phyloP scores from a whole-genome alignment of 92 coral and sea anemone species.

The Nematostella vectensis region DNA sequence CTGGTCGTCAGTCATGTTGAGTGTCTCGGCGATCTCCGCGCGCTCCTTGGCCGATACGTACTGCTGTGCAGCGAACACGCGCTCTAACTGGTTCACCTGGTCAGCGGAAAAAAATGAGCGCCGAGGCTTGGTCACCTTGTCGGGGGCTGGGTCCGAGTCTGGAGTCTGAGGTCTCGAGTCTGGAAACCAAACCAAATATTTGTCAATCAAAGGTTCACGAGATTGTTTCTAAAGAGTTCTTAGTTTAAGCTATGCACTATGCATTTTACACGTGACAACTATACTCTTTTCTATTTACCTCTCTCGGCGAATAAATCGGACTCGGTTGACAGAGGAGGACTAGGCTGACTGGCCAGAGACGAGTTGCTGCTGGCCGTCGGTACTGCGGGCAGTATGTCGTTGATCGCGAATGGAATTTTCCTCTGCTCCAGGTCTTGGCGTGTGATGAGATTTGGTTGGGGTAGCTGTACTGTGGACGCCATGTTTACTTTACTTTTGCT shows the following conservation, averaged over 20 bases:
- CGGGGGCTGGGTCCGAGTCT: not conserved
- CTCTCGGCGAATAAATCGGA: not conserved
- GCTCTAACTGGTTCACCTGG: slow-evolving; percentile 29
- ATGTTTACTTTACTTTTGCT: no score
- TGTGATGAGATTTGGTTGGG: not conserved
- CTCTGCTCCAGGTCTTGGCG: slow-evolving; percentile 3
- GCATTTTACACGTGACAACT: no score
- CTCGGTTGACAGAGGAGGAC: slow-evolving; percentile 1
- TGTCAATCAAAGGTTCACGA: no score
- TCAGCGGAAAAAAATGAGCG: slow-evolving; percentile 33
- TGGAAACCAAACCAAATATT: no score
- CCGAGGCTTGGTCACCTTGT: not conserved
- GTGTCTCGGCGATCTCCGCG: slow-evolving; percentile 13
- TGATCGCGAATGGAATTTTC: not conserved
- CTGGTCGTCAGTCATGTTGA: slow-evolving; percentile 26
- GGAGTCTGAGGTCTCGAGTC: not conserved
- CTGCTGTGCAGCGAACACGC: slow-evolving; percentile 34
- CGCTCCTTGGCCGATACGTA: slow-evolving; percentile 35
- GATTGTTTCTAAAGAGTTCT: no score
- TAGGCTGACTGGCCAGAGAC: not conserved
- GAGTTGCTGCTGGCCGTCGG: not conserved
- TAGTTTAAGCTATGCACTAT: no score
- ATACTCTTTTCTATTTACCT: not conserved
- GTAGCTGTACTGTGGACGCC: no score
- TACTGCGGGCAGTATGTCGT: not conserved